phyloP scores from a whole-genome alignment of 2,113 vertebrate genomes.

The Tretioscincus oriximinensis region DNA sequence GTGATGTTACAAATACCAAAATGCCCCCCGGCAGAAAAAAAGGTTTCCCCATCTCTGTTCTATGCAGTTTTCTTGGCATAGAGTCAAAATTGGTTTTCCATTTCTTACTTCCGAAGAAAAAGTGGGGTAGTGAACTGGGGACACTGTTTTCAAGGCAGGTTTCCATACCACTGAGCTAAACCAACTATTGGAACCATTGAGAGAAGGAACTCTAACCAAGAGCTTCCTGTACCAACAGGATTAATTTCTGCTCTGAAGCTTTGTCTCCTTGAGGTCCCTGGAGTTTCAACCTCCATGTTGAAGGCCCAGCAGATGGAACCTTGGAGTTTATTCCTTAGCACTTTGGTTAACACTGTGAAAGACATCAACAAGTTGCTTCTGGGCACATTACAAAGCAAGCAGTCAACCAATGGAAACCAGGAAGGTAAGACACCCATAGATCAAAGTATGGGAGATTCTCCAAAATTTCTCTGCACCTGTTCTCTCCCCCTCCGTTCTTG shows the following conservation, averaged over 20 bases:
- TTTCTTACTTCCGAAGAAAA: too few relatives aligned
- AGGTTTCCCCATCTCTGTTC: too few relatives aligned
- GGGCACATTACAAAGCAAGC: conserved; percentile 75
- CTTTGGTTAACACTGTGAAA: conserved; percentile 63
- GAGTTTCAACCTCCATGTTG: conserved; percentile 50
- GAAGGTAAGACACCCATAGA: conserved; percentile 52
- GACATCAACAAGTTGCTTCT: conserved; percentile 79
- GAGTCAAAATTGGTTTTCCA: too few relatives aligned
- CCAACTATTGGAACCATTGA: too few relatives aligned
- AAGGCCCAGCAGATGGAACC: conserved; percentile 41
- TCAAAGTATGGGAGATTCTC: too few relatives aligned
- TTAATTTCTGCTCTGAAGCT: conserved; percentile 77
- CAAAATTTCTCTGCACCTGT: neutral
- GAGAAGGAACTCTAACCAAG: neutral
- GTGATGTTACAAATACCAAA: too few relatives aligned
- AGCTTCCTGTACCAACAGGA: conserved; percentile 63
- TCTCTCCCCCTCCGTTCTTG: neutral
- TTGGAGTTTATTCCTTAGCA: conserved; percentile 64
- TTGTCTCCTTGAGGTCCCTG: conserved; percentile 77
- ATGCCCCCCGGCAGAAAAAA: too few relatives aligned
- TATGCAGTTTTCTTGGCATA: too few relatives aligned
- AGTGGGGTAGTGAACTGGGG: too few relatives aligned
- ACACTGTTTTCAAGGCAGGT: too few relatives aligned
- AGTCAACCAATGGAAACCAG: conserved; percentile 28
- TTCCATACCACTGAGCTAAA: too few relatives aligned